Base-by-base conservation (phyloP, 64 coral and sea anemone species). In the Pachyseris speciosa region DNA sequence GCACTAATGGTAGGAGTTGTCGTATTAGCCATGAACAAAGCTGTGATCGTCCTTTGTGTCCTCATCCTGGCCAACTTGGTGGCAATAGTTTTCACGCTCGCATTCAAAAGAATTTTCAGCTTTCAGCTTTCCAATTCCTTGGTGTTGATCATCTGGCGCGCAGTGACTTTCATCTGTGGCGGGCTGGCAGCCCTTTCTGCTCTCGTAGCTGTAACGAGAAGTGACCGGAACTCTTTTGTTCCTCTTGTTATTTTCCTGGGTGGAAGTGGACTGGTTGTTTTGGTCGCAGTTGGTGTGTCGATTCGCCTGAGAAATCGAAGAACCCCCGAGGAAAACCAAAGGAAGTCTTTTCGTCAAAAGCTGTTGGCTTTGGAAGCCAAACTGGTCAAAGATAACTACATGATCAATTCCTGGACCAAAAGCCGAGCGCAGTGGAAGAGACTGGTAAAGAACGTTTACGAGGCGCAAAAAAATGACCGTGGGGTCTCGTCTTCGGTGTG, bases 321-420 rank as follows among this genome's bases (percentile, higher is more conserved):
- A 75, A 97, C 95, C 50, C 74, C 86, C 37, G 70, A 80, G 9
- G 97, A 99, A 69, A 50, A 99, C 19, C 71, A 93, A 78, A 80
- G 97, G 4, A 93, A 80, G 78, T 64, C 44, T 49, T 99, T 95
- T 63, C 78, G 97, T 57, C 49, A 73, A 17, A 45, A 80, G 17
- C 22, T 99, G 28, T 59, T 88, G 51, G 66, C 68, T 6, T 68
- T 99, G 22, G 94, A 99, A 93, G 37, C 88, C 28, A 91, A 89
- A 86, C 75, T 99, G 33, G 44, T 84, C 17, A 31, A 45, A 13
- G 91, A 95, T 64, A 90, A 95, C 67, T 74, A 83, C 51, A 90
- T 95, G 89, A 87, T 95, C 25, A 89, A 90, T 31, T 99, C 97
- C n/a, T 99, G 97, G 97, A 58, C 84, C 22, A 89, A 99, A 42